Evolutionary conservation across 2,888 invertebrate species (phyloP), one percentile per base, ranked within the genome.

Genomic region (Gastracanthus pulcherrimus): DNA sequence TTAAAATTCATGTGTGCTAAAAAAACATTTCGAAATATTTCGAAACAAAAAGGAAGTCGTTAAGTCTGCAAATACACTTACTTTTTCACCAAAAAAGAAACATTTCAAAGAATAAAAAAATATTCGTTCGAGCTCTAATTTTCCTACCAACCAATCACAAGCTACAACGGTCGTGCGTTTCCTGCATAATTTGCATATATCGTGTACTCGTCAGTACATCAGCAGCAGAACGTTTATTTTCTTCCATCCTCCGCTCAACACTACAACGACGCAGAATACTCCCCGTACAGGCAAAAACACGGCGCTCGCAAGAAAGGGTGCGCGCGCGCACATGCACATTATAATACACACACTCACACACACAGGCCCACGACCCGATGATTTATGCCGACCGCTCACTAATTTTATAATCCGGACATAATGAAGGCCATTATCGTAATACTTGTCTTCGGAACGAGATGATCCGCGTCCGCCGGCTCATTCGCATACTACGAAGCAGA

Each of bases 341-440:
- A 31, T 55, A 67, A 51, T 51, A 19, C 38, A 29, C 31, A 67
- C 29, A 41, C 62, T 16, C 29, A 5, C 11, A 64, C n/a, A 23
- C 19, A 9, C 13, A 31, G 29, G 36, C 0, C 36, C 2, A 26
- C 23, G 55, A 60, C 38, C n/a, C 67, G 85, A 86, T 89, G 89
- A 90, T 89, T 89, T 88, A 90, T 89, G 85, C 86, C 85, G 85
- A 85, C 86, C 82, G 80, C 76, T 86, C 87, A 88, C 88, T 90
- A 89, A 89, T 90, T 90, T 89, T 89, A 90, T 89, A 89, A 90
- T 89, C 88, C 87, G 83, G 81, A 80, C 83, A 85, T 89, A 88
- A 89, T 89, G 88, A 88, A 87, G 87, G 87, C 89, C 89, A 90
- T 90, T 90, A 90, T 87, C 83, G 87, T 90, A 90, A 90, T 90